Percentiles rank a stretch among this genome's conserved stretches.
Conservation (phyloP, 1,140 invertebrate genomes). For the Charaxes varanes region DNA sequence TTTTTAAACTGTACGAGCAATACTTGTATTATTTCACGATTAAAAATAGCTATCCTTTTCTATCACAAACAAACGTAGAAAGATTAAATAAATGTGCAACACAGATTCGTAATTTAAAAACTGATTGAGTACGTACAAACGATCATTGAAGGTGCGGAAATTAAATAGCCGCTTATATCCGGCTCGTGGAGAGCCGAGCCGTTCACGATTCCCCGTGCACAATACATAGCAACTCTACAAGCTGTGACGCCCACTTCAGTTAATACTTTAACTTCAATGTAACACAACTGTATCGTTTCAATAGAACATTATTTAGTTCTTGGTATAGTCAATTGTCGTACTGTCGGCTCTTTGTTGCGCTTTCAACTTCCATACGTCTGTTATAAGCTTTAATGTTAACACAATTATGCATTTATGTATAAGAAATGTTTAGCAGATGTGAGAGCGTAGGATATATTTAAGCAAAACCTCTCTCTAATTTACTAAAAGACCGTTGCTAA, state of each 20-base stretch:
- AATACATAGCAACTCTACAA: conserved; percentile 9
- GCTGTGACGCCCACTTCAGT: conserved; percentile 5
- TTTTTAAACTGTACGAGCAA: too few relatives aligned
- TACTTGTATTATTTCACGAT: too few relatives aligned
- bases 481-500: too few relatives aligned
- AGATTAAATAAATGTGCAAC: conserved; percentile 6
- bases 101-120: conserved; percentile 16
- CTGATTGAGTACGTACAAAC: conserved; percentile 26
- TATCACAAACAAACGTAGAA: neutral
- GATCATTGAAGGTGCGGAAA: conserved; percentile 61
- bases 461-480: too few relatives aligned
- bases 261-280: conserved; percentile 9
- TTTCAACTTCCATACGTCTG: too few relatives aligned
- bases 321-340: neutral
- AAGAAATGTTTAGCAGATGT: too few relatives aligned
- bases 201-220: neutral
- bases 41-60: neutral
- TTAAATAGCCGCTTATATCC: conserved; percentile 66
- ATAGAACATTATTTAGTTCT: neutral
- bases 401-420: too few relatives aligned
- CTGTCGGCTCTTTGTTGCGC: too few relatives aligned
- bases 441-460: too few relatives aligned
- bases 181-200: conserved; percentile 28
- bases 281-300: conserved; percentile 8
- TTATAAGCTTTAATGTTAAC: too few relatives aligned